phyloP scores from a whole-genome alignment of 2,797 vertebrate species.

The Diglossa cyanea region DNA sequence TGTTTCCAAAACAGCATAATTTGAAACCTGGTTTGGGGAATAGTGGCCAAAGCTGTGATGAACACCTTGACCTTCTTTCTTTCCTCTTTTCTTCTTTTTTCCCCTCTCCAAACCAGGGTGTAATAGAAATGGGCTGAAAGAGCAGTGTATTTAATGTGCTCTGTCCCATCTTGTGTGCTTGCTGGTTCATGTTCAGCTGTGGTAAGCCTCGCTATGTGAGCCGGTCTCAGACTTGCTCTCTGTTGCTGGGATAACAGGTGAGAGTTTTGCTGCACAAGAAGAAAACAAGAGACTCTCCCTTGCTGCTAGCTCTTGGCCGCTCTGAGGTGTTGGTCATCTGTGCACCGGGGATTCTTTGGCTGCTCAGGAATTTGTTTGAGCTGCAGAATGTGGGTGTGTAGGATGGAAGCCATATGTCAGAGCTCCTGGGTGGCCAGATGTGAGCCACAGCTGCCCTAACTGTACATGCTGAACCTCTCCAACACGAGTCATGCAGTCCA shows the following conservation, averaged over 20 bases:
- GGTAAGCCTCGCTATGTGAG: neutral
- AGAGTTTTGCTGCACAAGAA: neutral
- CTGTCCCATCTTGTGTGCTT: neutral
- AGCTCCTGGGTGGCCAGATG: neutral
- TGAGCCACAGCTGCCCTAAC: neutral
- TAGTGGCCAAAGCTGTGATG: neutral
- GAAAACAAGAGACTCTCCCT: neutral
- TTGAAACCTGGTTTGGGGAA: neutral
- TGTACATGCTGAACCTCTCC: neutral
- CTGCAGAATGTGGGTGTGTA: neutral
- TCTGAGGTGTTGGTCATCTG: neutral
- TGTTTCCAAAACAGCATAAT: neutral
- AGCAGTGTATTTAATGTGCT: neutral
- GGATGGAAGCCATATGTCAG: neutral
- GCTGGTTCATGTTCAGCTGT: neutral
- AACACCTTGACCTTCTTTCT: neutral
- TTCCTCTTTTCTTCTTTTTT: neutral
- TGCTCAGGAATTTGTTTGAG: constrained; percentile 3
- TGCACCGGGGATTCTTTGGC: neutral
- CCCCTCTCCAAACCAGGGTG: fast-evolving
- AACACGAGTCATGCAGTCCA: neutral
- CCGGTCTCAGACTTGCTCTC: neutral
- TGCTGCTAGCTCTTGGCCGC: neutral
- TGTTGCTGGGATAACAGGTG: neutral
- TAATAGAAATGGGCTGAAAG: neutral